Evolutionary conservation across 2,888 invertebrate species (phyloP), one percentile per base, ranked within the genome.

Genomic region (Megamerina dolium): DNA sequence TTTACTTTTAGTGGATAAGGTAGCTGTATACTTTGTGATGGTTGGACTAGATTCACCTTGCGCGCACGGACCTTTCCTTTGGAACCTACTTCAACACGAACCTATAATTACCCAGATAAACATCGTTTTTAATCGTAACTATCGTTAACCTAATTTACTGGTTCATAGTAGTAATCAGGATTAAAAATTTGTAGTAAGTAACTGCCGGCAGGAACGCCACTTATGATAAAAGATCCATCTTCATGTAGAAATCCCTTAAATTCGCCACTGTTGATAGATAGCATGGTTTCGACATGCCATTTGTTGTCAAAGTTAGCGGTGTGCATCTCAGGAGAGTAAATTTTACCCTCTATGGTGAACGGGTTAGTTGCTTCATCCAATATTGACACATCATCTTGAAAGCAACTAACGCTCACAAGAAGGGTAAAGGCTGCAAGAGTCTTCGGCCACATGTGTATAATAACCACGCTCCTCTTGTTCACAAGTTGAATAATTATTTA

Each of bases 61-160:
- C 99, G 77, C 1, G 95, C 96, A 54, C 99, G 78, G 61, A 88
- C 90, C 73, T 96, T 99, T 29, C 99, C 99, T 71, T 94, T 96
- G 0, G 90, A 87, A 67, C 92, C 97, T 48, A 99, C 95, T 74
- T 99, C 99, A 2, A 99, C 94, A 49, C 99, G 77, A 10, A 70
- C 52, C 46, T 65, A 36, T 23, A 23, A 23, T 23, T 8, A 8
- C 10, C 10, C 10, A 20, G 19, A 17, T 26, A 12, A 16, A n/a
- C n/a, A n/a, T n/a, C n/a, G n/a, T n/a, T n/a, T n/a, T n/a, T n/a
- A n/a, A n/a, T n/a, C 20, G 10, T 29, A 9, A n/a, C 18, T 18
- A 18, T 34, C 9, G 19, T n/a, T 16, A 16, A n/a, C 13, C 0
- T 5, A 31, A 52, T 59, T 57, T 5, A 90, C 83, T 16, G 94